phyloP scores from a whole-genome alignment of 53 echinoderm and acorn worm species.

The Echinarachnius parma region DNA sequence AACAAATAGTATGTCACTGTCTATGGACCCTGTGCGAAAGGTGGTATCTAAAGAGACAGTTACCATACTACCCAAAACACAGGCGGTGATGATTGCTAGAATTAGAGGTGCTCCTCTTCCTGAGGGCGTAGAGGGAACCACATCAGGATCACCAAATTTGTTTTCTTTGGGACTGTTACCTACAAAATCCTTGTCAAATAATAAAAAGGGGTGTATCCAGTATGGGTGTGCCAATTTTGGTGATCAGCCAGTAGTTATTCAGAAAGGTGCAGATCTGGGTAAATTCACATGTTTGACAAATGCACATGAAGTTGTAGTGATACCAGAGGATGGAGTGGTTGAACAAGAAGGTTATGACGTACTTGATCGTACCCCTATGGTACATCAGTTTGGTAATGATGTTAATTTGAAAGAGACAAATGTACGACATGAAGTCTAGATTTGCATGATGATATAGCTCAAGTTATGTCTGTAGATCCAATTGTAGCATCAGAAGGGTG shows the following conservation, averaged over 20 bases:
- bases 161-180: constrained; percentile 20
- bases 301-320: neutral
- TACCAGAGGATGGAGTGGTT: constrained; percentile 27
- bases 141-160: no score
- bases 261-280: no score
- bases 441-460: no score
- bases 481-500: no score
- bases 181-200: constrained; percentile 39
- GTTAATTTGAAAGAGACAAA: no score
- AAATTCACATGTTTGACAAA: constrained; percentile 46
- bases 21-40: constrained; percentile 10
- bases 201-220: constrained; percentile 26
- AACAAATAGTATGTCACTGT: constrained; percentile 6
- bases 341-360: no score
- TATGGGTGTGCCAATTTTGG: constrained; percentile 51
- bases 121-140: no score
- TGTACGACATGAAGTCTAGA: neutral
- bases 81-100: constrained; percentile 19
- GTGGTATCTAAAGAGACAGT: constrained; percentile 3
- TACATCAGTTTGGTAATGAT: no score
- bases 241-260: constrained; percentile 6
- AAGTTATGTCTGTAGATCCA: no score
- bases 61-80: constrained; percentile 23
- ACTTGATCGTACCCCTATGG: no score
- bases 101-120: constrained; percentile 31